Evolutionary conservation across 2,113 vertebrate species (phyloP).

Genomic region (Monopterus albus): DNA sequence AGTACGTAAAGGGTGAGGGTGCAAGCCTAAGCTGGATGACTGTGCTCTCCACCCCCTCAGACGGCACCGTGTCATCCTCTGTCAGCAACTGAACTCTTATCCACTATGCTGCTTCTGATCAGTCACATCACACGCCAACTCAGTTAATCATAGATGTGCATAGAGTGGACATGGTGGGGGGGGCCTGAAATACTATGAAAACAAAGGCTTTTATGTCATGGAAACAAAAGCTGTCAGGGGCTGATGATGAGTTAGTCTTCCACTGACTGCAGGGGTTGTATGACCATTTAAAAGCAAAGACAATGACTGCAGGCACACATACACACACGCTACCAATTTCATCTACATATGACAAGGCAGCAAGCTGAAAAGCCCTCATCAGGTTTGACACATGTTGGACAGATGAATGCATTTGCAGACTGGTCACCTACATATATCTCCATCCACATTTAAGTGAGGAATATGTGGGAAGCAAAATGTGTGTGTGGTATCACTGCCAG

Average conservation of each 20-base stretch:
- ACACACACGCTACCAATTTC: not conserved
- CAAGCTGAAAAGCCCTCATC: not conserved
- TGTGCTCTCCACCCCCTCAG: no score
- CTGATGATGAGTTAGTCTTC: slow-evolving; percentile 42
- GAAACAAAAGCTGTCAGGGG: not conserved
- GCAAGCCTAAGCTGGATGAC: no score
- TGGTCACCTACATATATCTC: not conserved
- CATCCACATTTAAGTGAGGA: not conserved
- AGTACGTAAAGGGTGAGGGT: no score
- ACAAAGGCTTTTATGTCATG: slow-evolving; percentile 44
- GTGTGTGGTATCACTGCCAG: no score
- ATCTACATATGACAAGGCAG: not conserved
- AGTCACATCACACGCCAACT: slow-evolving; percentile 5
- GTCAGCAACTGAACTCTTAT: slow-evolving; percentile 5
- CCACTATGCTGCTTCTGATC: not conserved
- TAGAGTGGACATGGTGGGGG: not conserved
- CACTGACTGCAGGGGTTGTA: slow-evolving; percentile 12
- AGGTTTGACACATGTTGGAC: not conserved
- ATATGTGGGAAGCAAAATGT: not conserved
- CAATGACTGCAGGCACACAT: not conserved
- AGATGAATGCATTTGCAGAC: not conserved
- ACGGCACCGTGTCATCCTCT: no score
- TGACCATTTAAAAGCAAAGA: slow-evolving; percentile 14
- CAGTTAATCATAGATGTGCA: slow-evolving; percentile 47
- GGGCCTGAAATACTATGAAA: slow-evolving; percentile 34